Conservation (phyloP, 1,140 invertebrate species). For the Meloidogyne floridensis region DNA sequence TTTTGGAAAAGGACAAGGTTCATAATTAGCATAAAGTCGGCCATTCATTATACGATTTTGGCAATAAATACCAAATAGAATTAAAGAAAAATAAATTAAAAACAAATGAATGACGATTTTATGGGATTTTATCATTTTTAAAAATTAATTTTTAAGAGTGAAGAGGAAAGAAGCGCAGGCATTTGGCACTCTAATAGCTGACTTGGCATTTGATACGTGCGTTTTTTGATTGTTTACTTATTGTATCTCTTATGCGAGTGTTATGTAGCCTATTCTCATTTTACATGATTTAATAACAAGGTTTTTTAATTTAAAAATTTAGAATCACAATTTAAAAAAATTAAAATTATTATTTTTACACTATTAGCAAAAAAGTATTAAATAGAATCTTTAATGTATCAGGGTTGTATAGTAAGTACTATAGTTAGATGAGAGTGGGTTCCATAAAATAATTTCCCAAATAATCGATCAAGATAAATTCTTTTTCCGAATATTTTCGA, state of each 20-base stretch:
- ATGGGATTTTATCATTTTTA: background rate
- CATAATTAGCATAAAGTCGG: background rate
- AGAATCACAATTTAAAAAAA: no score
- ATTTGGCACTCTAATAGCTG: background rate
- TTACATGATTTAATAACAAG: no score
- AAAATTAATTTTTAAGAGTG: background rate
- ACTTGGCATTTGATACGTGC: background rate
- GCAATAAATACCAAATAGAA: background rate
- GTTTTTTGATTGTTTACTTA: background rate
- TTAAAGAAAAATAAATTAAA: background rate
- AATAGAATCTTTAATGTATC: no score
- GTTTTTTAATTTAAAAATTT: no score
- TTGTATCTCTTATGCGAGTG: background rate
- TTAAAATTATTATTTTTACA: no score
- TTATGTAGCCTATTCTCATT: no score
- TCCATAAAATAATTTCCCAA: no score
- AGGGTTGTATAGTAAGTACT: no score
- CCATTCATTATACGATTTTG: background rate
- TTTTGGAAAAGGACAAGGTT: slow-evolving; percentile 6
- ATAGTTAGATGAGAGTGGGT: no score
- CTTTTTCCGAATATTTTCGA: no score
- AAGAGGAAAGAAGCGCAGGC: background rate
- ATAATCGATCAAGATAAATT: no score
- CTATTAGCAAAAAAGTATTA: no score
- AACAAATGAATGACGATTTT: background rate